Evolutionary conservation across 2,888 invertebrate genomes (phyloP), one percentile per base, ranked within the genome.

Genomic region (Tridacna crocea): DNA sequence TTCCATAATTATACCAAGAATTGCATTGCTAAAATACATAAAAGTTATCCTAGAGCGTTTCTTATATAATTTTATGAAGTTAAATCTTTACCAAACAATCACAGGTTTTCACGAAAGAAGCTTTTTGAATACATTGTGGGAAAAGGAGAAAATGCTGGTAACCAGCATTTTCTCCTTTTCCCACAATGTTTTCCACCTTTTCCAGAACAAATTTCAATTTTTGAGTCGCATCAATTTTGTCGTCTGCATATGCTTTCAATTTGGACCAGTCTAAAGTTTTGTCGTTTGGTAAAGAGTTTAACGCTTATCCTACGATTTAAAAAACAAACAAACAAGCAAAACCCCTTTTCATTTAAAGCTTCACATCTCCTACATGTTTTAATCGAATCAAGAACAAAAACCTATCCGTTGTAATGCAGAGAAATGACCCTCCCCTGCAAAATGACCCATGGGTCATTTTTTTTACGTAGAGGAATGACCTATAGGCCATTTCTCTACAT

Each of bases 111-210:
- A 36, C 36, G 36, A 17, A 55, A 17, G 55, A 55, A 55, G 10
- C 17, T 3, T n/a, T 10, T 55, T 55, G 10, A 55, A 55, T 6
- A 55, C 55, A 19, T n/a, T 17, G n/a, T 19, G 55, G 55, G 19
- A 55, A 55, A 55, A n/a, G 55, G n/a, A n/a, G 55, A 55, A 55
- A 55, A 55, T 55, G 55, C 55, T 55, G 55, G n/a, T 10, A n/a
- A 17, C 55, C 55, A 55, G 19, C 2, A 55, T 55, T 55, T 55
- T 55, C n/a, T n/a, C 55, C 55, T 10, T 55, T 19, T 55, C 19
- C 2, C 19, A 17, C n/a, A 55, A 17, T 19, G 10, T 55, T 55
- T 17, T 19, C 19, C 4, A 55, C 55, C n/a, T 10, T 19, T 55
- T 10, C 55, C 55, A 55, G n/a, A 19, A 19, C 55, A 17, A 55